Evolutionary conservation across 2,797 vertebrate genomes (phyloP).

Genomic region (Pipistrellus kuhlii): DNA sequence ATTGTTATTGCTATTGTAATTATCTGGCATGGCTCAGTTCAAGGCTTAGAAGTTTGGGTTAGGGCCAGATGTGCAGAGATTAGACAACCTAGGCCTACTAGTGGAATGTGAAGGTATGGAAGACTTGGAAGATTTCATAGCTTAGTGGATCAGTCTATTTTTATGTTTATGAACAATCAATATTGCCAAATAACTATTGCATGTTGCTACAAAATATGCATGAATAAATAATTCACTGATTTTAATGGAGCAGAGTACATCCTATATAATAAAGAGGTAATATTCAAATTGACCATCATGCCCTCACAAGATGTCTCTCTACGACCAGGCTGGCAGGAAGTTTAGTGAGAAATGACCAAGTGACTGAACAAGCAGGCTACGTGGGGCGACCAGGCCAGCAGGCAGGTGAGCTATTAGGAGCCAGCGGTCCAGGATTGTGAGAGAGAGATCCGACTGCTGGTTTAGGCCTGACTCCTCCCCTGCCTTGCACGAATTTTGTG

Average conservation of each 20-base stretch:
- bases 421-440: too few species aligned
- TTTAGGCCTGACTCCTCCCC: too few species aligned
- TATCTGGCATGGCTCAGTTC: background rate
- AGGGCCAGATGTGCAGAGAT: background rate
- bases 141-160: background rate
- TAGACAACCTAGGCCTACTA: background rate
- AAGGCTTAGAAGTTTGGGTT: background rate
- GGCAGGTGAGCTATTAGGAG: too few species aligned
- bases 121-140: constrained; percentile 2
- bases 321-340: too few species aligned
- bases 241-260: constrained; percentile 9
- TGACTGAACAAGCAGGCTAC: too few species aligned
- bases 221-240: background rate
- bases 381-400: too few species aligned
- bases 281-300: too few species aligned
- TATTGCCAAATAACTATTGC: background rate
- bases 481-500: too few species aligned
- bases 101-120: background rate
- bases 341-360: too few species aligned
- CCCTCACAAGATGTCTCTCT: too few species aligned
- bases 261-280: too few species aligned
- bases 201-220: background rate
- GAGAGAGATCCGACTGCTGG: too few species aligned
- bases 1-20: constrained; percentile 21
- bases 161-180: background rate